Evolutionary conservation across 2,797 vertebrate species (phyloP).

Genomic region (Apogon talboti): DNA sequence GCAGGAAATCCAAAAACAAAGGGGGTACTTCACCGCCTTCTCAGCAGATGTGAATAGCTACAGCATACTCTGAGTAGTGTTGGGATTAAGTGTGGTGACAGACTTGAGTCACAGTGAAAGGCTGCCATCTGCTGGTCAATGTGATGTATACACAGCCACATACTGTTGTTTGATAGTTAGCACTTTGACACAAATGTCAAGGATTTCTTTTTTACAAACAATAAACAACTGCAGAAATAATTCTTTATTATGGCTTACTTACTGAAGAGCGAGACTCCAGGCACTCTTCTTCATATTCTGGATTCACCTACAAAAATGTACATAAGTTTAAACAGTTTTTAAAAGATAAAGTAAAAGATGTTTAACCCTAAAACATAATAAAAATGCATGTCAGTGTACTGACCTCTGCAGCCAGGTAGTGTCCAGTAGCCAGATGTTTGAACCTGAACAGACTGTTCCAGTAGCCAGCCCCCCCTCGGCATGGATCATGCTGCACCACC

Average conservation of each 20-base stretch:
- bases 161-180: background rate
- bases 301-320: constrained; percentile 79
- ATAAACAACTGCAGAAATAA: background rate
- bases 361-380: background rate
- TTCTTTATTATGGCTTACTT: constrained; percentile 48
- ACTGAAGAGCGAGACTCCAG: constrained; percentile 81
- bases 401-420: constrained; percentile 97
- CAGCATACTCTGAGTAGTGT: background rate
- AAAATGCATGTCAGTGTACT: constrained; percentile 38
- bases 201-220: background rate
- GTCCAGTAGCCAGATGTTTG: constrained; percentile 97
- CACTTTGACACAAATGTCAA: background rate
- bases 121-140: constrained; percentile 67
- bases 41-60: constrained; percentile 14
- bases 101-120: constrained; percentile 9
- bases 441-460: constrained; percentile 99
- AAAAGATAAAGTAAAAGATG: too few species aligned
- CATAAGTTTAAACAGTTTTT: too few species aligned
- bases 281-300: constrained; percentile 85
- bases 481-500: constrained; percentile 98
- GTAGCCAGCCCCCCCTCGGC: constrained; percentile 95
- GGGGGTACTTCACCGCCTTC: constrained; percentile 1
- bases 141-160: background rate
- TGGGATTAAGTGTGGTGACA: too few species aligned
- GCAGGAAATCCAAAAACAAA: constrained; percentile 1